These are phyloP conservation scores for Ostrea edulis DNA, from an alignment of 1,140 invertebrate genomes.

Conservation along the genomic window DNA sequence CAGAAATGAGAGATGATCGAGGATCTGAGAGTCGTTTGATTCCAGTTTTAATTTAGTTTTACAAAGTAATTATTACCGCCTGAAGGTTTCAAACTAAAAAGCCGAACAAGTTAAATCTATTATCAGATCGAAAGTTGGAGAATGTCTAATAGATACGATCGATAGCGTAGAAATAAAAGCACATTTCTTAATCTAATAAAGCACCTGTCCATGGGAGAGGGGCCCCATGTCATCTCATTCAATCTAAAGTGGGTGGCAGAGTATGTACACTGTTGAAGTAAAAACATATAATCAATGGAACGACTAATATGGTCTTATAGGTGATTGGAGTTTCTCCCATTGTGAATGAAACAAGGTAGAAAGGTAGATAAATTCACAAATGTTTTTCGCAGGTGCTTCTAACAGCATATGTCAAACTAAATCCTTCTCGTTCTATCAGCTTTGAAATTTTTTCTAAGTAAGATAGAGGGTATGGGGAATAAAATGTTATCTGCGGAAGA, in stretches of 20 bases:
- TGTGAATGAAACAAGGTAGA: neutral
- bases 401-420: conserved; percentile 39
- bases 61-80: conserved; percentile 35
- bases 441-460: conserved; percentile 25
- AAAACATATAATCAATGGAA: conserved; percentile 32
- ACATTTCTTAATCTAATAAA: conserved; percentile 37
- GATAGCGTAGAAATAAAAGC: conserved; percentile 18
- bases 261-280: conserved; percentile 1
- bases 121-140: conserved; percentile 35
- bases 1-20: neutral
- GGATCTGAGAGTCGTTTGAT: neutral
- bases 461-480: conserved; percentile 37
- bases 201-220: conserved; percentile 21
- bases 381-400: conserved; percentile 36
- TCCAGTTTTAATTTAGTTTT: conserved; percentile 33
- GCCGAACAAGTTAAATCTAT: conserved; percentile 17
- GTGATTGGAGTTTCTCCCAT: conserved; percentile 26
- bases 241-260: conserved; percentile 20
- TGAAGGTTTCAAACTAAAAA: conserved; percentile 20
- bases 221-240: conserved; percentile 24
- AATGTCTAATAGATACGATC: conserved; percentile 30
- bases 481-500: conserved; percentile 36
- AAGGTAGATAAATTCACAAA: conserved; percentile 37
- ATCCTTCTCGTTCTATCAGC: conserved; percentile 28
- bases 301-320: neutral